Conservation (phyloP, 2,888 invertebrate genomes). For the Yponomeuta plumbellus region DNA sequence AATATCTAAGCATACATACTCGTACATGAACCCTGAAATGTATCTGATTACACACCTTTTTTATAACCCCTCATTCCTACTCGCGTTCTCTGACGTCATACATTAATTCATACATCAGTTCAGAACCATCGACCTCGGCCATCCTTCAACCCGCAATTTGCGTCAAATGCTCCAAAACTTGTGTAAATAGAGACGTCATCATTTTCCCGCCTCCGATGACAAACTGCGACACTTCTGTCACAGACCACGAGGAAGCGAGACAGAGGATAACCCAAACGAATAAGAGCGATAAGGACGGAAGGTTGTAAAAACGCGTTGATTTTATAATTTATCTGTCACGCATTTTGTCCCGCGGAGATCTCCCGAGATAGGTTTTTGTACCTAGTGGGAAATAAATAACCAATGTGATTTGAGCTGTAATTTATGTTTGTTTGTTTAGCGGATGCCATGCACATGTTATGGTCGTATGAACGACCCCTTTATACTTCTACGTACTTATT, state of each 20-base stretch:
- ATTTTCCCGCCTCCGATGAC: slow-evolving; percentile 62
- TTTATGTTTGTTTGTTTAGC: slow-evolving; percentile 68
- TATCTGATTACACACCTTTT: too few relatives aligned
- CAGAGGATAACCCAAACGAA: slow-evolving; percentile 30
- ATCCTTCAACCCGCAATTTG: slow-evolving; percentile 18
- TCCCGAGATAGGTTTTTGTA: slow-evolving; percentile 73
- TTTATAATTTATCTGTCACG: slow-evolving; percentile 77
- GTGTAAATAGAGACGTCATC: slow-evolving; percentile 60
- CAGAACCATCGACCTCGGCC: slow-evolving; percentile 14
- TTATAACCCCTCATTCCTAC: neutral
- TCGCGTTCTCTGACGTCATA: neutral
- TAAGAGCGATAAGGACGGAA: slow-evolving; percentile 35
- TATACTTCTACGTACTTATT: slow-evolving; percentile 33
- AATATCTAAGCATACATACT: too few relatives aligned
- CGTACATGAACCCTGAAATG: too few relatives aligned
- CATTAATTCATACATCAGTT: neutral
- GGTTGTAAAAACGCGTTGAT: slow-evolving; percentile 72
- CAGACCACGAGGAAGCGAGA: slow-evolving; percentile 49
- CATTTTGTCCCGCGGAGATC: slow-evolving; percentile 73
- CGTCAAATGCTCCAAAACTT: slow-evolving; percentile 27
- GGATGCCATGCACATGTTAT: slow-evolving; percentile 53
- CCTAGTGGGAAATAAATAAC: slow-evolving; percentile 65
- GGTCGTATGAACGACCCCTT: slow-evolving; percentile 50
- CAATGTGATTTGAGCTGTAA: slow-evolving; percentile 72
- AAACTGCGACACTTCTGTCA: slow-evolving; percentile 55